Evolutionary conservation across 2,113 vertebrate species (phyloP).

Genomic region (Pungitius pungitius): DNA sequence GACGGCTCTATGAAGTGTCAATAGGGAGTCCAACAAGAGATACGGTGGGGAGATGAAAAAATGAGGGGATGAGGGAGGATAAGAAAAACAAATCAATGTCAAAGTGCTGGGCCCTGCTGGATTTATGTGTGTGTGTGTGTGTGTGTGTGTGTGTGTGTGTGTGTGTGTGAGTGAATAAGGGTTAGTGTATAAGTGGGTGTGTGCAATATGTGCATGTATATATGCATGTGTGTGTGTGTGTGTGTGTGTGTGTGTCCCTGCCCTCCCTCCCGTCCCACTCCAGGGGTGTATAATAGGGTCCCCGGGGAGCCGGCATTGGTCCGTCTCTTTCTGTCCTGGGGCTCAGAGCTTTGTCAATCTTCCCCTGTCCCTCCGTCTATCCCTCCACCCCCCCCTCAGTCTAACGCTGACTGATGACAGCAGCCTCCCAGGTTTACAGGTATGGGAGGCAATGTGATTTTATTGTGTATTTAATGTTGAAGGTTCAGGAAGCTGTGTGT

Average conservation of each 20-base stretch:
- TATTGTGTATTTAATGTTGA: slow-evolving; percentile 16
- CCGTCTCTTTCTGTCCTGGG: slow-evolving; percentile 55
- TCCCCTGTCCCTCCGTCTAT: slow-evolving; percentile 23
- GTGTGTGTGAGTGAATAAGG: slow-evolving; percentile 37
- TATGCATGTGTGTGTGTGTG: slow-evolving; percentile 56
- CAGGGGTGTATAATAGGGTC: slow-evolving; percentile 77
- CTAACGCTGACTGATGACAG: slow-evolving; percentile 69
- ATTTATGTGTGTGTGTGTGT: slow-evolving; percentile 62
- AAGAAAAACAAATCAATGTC: slow-evolving; percentile 79
- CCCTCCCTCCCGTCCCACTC: slow-evolving; percentile 57
- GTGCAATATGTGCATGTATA: slow-evolving; percentile 54
- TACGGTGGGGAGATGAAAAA: slow-evolving; percentile 69
- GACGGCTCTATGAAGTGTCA: slow-evolving; percentile 71
- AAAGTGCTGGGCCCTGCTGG: slow-evolving; percentile 67
- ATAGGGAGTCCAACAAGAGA: slow-evolving; percentile 73
- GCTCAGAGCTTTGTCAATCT: slow-evolving; percentile 51
- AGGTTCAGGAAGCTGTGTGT: slow-evolving; percentile 6
- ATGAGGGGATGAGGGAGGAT: slow-evolving; percentile 61
- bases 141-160: slow-evolving; percentile 46
- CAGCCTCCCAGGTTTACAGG: slow-evolving; percentile 59
- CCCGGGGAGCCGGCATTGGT: slow-evolving; percentile 64
- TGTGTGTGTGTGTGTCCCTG: slow-evolving; percentile 49
- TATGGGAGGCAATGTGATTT: slow-evolving; percentile 32
- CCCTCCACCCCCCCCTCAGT: slow-evolving; percentile 12
- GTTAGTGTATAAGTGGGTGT: slow-evolving; percentile 41